Evolutionary conservation across 2,113 vertebrate species (phyloP), one percentile per base, ranked within the genome.

Genomic region (Albula glossodonta): DNA sequence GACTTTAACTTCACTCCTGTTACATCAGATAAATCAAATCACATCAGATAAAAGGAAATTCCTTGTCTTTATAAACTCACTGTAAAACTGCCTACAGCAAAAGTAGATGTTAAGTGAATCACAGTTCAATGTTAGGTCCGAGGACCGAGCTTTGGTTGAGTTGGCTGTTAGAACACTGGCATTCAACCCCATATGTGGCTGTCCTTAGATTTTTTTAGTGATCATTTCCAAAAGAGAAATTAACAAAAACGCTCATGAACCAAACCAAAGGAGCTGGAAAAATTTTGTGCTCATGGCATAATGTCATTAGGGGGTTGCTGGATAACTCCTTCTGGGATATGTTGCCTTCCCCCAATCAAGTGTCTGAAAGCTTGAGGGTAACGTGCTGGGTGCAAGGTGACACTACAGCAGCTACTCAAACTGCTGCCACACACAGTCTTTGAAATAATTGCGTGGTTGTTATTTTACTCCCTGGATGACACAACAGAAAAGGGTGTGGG

Each of bases 261-360:
- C 83, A 88, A 84, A 85, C 85, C 87, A 83, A 83, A 90, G 50
- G 57, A 6, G 86, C 87, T 83, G 88, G 84, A 88, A 87, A 85
- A 85, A 89, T 86, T 84, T 86, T 82, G 82, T 88, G 63, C 57
- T 81, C 81, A 88, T 87, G 90, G 87, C 88, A 89, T 86, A 81
- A 78, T 88, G 88, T 91, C 89, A 91, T 93, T 90, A 93, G 91
- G 85, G 90, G 88, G 81, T 80, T 66, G 85, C 80, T 89, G 86
- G 88, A 88, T 74, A n/a, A 81, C 88, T 85, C 70, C 81, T 84
- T 80, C 86, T 63, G 56, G 87, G 85, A 90, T 89, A 89, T 91
- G 88, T 89, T 80, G 79, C 83, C 31, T 41, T 88, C 85, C 87
- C 86, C 89, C 88, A 84, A 90, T 90, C 91, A 89, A 81, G 87